Base-by-base conservation (phyloP, 2,888 invertebrate species). In the Scaptomyza parva region DNA sequence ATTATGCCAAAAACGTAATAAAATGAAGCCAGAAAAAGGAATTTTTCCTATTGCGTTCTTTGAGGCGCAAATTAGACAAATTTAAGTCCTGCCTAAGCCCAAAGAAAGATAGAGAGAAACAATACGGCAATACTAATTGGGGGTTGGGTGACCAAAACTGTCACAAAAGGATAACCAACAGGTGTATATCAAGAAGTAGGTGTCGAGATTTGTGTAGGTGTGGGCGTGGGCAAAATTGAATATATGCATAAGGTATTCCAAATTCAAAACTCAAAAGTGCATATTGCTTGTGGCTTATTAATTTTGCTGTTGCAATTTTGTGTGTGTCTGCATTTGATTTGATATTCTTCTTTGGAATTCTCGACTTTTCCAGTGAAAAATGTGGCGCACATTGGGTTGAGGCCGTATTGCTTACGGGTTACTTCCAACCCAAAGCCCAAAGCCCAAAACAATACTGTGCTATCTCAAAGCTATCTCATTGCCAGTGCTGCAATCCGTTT, bases 271-370 rank as follows among this genome's bases (percentile, higher is more conserved):
- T 22, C 18, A 24, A 14, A 35, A 45, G 33, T 51, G 39, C 39
- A 40, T 8, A 43, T 50, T 30, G 12, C 12, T 30, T 30, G n/a
- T 30, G 52, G 37, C 43, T 54, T 63, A 63, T 55, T 66, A 47
- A 40, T 17, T 51, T 65, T 50, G 28, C 28, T 11, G 28, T 9
- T 28, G 48, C 30, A 57, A 47, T 43, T 50, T 54, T 12, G 44
- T 9, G 35, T n/a, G n/a, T n/a, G n/a, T n/a, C 39, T 44, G 30
- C 48, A 50, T n/a, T 41, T 50, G 58, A 50, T 53, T 53, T 26
- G 52, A n/a, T n/a, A n/a, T n/a, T n/a, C n/a, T n/a, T n/a, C n/a
- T n/a, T n/a, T n/a, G n/a, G n/a, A n/a, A n/a, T n/a, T n/a, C n/a
- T n/a, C n/a, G n/a, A n/a, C n/a, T n/a, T n/a, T n/a, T n/a, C n/a